These are phyloP conservation scores for Actinemys pallida DNA, from an alignment of 2,113 vertebrate genomes.

Conservation along the genomic window DNA sequence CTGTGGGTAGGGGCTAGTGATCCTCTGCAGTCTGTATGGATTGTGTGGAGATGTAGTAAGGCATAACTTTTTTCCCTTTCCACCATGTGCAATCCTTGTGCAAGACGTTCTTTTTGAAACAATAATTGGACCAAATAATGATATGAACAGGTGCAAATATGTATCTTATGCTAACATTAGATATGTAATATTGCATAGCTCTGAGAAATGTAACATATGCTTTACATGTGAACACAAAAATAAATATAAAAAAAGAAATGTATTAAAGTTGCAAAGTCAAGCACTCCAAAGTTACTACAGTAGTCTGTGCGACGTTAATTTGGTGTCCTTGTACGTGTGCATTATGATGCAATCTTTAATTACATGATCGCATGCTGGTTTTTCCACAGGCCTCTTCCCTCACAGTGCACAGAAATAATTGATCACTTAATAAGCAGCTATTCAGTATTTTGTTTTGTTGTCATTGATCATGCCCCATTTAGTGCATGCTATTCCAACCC, in stretches of 20 bases:
- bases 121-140: not conserved
- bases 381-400: not conserved
- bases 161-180: not conserved
- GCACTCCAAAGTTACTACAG: not conserved
- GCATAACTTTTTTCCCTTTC: not conserved
- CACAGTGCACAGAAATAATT: not conserved
- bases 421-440: not conserved
- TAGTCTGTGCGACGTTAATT: not conserved
- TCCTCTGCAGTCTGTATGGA: not conserved
- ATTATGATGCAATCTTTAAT: not conserved
- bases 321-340: not conserved
- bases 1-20: not conserved
- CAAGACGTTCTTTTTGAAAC: not conserved
- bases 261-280: not conserved
- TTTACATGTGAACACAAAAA: not conserved
- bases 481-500: not conserved
- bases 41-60: not conserved
- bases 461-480: not conserved
- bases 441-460: not conserved
- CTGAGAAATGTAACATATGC: not conserved
- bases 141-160: not conserved
- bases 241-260: no score
- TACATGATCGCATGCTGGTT: not conserved
- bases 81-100: not conserved
- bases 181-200: not conserved